Percentiles rank a stretch among this genome's conserved stretches.
Evolutionary conservation across 2,113 vertebrate species (phyloP).

Genomic region (Plectropomus leopardus): DNA sequence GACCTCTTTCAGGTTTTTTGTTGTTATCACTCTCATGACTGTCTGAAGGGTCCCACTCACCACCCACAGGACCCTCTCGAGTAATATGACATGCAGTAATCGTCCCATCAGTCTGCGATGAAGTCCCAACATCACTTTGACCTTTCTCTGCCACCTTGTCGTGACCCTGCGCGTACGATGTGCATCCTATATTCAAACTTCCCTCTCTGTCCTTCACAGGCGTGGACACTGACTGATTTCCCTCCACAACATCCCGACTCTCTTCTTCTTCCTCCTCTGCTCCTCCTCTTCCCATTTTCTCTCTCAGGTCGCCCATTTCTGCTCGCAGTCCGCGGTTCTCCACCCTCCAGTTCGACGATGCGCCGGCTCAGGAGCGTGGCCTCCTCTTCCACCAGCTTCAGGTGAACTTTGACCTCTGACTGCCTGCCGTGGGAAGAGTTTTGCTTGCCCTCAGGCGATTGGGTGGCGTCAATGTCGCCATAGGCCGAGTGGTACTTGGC

Average conservation of each 20-base stretch:
- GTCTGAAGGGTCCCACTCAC: constrained; percentile 77
- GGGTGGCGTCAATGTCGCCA: constrained; percentile 88
- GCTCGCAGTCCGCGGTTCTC: constrained; percentile 95
- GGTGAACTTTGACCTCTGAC: constrained; percentile 93
- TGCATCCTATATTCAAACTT: constrained; percentile 62
- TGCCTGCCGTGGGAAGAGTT: constrained; percentile 89
- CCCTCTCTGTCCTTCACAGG: constrained; percentile 20
- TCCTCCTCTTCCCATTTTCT: constrained; percentile 84
- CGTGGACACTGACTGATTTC: constrained; percentile 17
- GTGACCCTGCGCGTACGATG: constrained; percentile 85
- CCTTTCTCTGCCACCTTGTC: constrained; percentile 74
- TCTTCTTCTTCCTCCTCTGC: constrained; percentile 55
- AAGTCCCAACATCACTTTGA: constrained; percentile 78
- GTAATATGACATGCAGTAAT: constrained; percentile 61
- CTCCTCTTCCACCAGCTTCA: constrained; percentile 97
- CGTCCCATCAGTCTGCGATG: constrained; percentile 79
- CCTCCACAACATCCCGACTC: constrained; percentile 63
- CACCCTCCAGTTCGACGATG: constrained; percentile 96
- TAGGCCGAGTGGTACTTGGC: constrained; percentile 91
- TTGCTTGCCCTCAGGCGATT: constrained; percentile 79
- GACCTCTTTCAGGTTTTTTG: not conserved
- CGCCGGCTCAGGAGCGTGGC: constrained; percentile 95
- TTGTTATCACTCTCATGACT: constrained; percentile 67
- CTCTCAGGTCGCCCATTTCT: constrained; percentile 92
- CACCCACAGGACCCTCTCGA: constrained; percentile 80